These are phyloP conservation scores for Panopea generosa DNA, from an alignment of 2,888 invertebrate genomes.

Conservation along the genomic window DNA sequence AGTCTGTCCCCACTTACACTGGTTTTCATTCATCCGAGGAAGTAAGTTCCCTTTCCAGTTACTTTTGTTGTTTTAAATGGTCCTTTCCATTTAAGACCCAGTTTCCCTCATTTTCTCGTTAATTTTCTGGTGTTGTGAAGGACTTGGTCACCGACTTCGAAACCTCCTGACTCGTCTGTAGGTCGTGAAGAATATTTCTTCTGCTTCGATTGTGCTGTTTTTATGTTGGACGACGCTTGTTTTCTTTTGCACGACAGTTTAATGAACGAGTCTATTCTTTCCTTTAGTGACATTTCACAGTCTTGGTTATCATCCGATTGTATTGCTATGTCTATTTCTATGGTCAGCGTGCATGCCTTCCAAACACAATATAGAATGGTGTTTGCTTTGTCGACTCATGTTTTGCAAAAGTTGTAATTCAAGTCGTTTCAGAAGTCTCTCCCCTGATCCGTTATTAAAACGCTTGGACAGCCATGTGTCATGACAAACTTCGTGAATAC, in stretches of 20 bases:
- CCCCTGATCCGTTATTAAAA: constrained; percentile 17
- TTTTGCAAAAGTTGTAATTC: constrained; percentile 38
- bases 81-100: constrained; percentile 15
- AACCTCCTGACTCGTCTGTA: constrained; percentile 22
- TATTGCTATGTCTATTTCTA: constrained; percentile 27
- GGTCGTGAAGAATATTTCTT: constrained; percentile 34
- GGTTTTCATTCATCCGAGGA: constrained; percentile 13
- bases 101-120: background rate
- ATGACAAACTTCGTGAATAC: constrained; percentile 16
- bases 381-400: constrained; percentile 46
- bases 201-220: constrained; percentile 30
- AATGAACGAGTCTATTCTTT: constrained; percentile 31
- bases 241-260: constrained; percentile 24
- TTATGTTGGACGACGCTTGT: constrained; percentile 35
- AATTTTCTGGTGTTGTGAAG: constrained; percentile 25
- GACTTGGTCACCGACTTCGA: constrained; percentile 28
- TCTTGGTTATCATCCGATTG: constrained; percentile 15
- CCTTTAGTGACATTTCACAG: constrained; percentile 26
- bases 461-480: constrained; percentile 15
- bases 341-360: constrained; percentile 37
- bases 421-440: constrained; percentile 38
- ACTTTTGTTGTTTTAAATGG: constrained; percentile 13
- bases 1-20: constrained; percentile 17
- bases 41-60: constrained; percentile 13
- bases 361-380: constrained; percentile 48